Evolutionary conservation across 1,140 invertebrate genomes (phyloP), one percentile per base, ranked within the genome.

Genomic region (Drosophila nigrodunni): DNA sequence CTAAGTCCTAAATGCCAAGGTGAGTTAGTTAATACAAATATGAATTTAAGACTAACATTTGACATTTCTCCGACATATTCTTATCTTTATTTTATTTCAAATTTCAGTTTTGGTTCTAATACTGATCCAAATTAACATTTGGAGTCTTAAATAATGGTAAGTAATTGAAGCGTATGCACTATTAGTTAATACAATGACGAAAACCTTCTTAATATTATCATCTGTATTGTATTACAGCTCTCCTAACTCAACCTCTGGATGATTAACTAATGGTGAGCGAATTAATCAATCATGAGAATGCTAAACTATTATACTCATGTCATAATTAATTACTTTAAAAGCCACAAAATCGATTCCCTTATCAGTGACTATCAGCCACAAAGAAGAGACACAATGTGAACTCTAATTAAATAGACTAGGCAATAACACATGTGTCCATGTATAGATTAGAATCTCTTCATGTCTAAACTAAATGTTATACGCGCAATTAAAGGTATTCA

Each of bases 321-420:
- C 43, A 74, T 77, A 77, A 77, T 87, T 79, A 87, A 87, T 87
- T 69, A 70, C 47, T 15, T 50, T 65, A 46, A 54, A 57, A 79
- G 58, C 39, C 46, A 62, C 50, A 54, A 68, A 72, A 67, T 60
- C 54, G 58, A 74, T 77, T 61, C 50, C 35, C 7, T 37, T 67
- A 80, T 74, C 57, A 50, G 37, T 39, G 35, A 37, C 35, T 50
- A 64, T 64, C 54, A 35, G 47, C 34, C 43, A 57, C 50, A 68
- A 72, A 73, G 65, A 35, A 74, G 77, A 78, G 66, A 66, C 72
- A 78, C 55, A 54, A 67, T 37, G 37, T 25, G 8, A 44, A 44
- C 15, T 7, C 18, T 13, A 57, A 57, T 57, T 25, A 41, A 55
- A 37, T 50, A 25, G 15, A 10, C 7, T 13, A 54, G 50, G 6